Conservation (phyloP, 2,888 invertebrate species). For the Microctonus aethiopoides region DNA sequence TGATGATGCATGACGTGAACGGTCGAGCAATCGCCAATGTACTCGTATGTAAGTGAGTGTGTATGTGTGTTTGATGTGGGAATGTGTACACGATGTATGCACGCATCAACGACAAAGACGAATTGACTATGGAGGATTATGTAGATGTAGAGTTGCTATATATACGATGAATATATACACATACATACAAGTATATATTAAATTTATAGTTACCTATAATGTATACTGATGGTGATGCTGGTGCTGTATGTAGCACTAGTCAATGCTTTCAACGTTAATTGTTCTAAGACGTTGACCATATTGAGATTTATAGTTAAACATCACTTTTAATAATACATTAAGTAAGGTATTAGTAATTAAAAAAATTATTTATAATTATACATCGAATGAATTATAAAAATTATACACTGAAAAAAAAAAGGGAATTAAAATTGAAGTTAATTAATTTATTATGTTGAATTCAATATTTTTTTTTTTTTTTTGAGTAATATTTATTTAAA, state of each 20-base stretch:
- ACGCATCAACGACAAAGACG: constrained; percentile 53
- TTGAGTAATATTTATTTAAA: too few relatives aligned
- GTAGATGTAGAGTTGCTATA: background rate
- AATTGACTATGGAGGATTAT: constrained; percentile 21
- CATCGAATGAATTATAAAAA: background rate
- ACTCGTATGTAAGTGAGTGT: constrained; percentile 49
- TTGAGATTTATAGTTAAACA: background rate
- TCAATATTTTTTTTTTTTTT: too few relatives aligned
- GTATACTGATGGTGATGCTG: background rate
- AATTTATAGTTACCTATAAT: background rate
- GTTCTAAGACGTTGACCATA: constrained; percentile 14
- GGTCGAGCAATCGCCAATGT: background rate
- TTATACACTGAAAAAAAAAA: background rate
- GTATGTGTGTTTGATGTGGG: too few relatives aligned
- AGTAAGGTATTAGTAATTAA: too few relatives aligned
- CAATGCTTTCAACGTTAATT: constrained; percentile 18
- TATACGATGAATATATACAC: background rate
- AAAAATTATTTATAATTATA: background rate
- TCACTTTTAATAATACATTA: background rate
- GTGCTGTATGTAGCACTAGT: too few relatives aligned
- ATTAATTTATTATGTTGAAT: too few relatives aligned
- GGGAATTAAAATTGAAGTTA: too few relatives aligned
- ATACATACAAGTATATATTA: background rate
- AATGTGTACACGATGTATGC: constrained; percentile 30
- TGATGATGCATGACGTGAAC: constrained; percentile 60